Conservation (phyloP, 2,888 invertebrate genomes). For the Empis livida region DNA sequence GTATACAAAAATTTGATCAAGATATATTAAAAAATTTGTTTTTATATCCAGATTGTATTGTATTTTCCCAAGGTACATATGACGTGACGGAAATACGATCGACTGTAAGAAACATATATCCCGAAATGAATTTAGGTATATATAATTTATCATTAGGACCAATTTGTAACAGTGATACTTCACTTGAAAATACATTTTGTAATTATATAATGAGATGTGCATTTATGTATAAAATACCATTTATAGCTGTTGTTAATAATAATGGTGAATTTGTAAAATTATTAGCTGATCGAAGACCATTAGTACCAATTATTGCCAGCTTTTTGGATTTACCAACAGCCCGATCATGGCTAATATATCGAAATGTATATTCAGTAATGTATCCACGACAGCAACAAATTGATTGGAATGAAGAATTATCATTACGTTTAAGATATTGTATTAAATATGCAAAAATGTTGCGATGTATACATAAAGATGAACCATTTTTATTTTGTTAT, state of each 20-base stretch:
- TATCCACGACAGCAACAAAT: background rate
- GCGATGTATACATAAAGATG: background rate
- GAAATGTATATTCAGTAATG: conserved; percentile 5
- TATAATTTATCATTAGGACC: no score
- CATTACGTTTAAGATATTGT: background rate
- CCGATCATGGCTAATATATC: conserved; percentile 2
- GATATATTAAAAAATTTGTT: background rate
- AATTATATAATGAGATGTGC: no score
- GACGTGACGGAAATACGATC: no score
- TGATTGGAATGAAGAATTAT: conserved; percentile 6
- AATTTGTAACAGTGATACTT: no score
- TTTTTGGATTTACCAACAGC: background rate
- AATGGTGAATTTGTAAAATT: conserved; percentile 3
- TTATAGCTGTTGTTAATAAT: conserved; percentile 6
- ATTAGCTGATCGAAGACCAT: conserved; percentile 3
- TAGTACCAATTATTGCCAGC: conserved; percentile 7
- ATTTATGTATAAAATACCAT: conserved; percentile 1
- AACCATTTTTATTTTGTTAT: conserved; percentile 6
- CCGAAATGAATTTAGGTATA: no score
- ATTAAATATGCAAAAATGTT: conserved; percentile 3
- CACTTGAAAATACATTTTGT: no score
- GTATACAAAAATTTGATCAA: no score
- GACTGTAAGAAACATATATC: no score
- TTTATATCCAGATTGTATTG: conserved; percentile 8
- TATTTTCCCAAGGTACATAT: background rate